Base-by-base conservation (phyloP, 2,797 vertebrate species). In the Diplodus sargus region DNA sequence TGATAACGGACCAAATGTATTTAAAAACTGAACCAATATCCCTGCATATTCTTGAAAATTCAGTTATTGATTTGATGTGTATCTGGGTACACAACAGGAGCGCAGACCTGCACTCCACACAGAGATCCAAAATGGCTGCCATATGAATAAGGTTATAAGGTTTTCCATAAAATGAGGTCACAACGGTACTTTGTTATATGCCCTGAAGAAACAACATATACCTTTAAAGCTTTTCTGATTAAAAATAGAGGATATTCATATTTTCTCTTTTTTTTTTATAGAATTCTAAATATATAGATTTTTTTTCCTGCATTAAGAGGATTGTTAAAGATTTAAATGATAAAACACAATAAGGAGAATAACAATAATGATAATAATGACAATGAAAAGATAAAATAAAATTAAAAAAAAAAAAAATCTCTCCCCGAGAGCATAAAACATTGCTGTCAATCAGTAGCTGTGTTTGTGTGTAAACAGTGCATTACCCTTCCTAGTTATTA, bases 401-500 rank as follows among this genome's bases (percentile, higher is more conserved):
- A 76, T 17, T 61, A 81, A 34, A 34, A 28, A 28, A 28, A 3
- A 28, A 34, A 89, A 80, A 89, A 85, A 84, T 79, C 70, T 84
- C 86, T 87, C 85, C 82, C 78, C 78, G 87, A 75, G 77, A 94
- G 85, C 82, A 92, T 78, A 85, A 92, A 94, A 92, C 78, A 85
- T 93, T 49, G 87, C 85, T 91, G 91, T 95, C 93, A 93, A 93
- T 94, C 95, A 94, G 93, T 93, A 94, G 93, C 90, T 94, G 92
- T 92, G 74, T 93, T 85, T 94, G 90, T 89, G 90, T 89, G 93
- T 93, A 93, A 95, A 95, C 94, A 95, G 94, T 95, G 92, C 91
- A 90, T 93, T 90, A 90, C 85, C 91, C 85, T 92, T 92, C 83
- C 91, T 84, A 74, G 87, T 91, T 93, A 90, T 90, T 84, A 86